Evolutionary conservation across 1,140 invertebrate genomes (phyloP).

Genomic region (Heterodera schachtii): DNA sequence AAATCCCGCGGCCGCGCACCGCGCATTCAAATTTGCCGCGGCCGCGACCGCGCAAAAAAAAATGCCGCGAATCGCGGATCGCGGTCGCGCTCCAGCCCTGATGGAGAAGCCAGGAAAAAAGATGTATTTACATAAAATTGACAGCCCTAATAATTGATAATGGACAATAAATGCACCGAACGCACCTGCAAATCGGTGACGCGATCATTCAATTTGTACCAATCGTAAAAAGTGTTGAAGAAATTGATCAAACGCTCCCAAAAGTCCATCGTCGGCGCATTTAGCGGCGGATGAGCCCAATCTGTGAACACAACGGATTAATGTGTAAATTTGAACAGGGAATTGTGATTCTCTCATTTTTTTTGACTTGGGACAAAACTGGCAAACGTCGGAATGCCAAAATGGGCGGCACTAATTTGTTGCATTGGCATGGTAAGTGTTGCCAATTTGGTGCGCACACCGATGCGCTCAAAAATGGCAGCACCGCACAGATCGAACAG

Average conservation of each 20-base stretch:
- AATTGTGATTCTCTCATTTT: not conserved
- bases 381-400: slow-evolving; percentile 28
- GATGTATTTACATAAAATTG: too few species aligned
- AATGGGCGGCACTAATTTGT: slow-evolving; percentile 20
- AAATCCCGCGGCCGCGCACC: too few species aligned
- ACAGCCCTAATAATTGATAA: too few species aligned
- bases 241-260: slow-evolving; percentile 32
- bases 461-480: slow-evolving; percentile 32
- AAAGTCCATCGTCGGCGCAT: slow-evolving; percentile 22
- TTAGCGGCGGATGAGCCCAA: not conserved
- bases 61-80: too few species aligned
- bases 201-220: slow-evolving; percentile 28
- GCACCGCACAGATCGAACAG: slow-evolving; percentile 21
- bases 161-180: too few species aligned
- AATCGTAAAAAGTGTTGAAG: slow-evolving; percentile 30
- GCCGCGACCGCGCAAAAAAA: too few species aligned
- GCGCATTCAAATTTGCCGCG: too few species aligned
- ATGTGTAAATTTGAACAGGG: not conserved
- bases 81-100: too few species aligned
- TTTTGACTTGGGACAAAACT: slow-evolving; percentile 39
- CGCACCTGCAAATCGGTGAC: not conserved
- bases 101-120: too few species aligned
- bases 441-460: slow-evolving; percentile 31
- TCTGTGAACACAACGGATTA: not conserved
- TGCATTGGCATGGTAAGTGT: slow-evolving; percentile 26